Evolutionary conservation across 2,888 invertebrate species (phyloP), one percentile per base, ranked within the genome.

Genomic region (Ypsolopha scabrella): DNA sequence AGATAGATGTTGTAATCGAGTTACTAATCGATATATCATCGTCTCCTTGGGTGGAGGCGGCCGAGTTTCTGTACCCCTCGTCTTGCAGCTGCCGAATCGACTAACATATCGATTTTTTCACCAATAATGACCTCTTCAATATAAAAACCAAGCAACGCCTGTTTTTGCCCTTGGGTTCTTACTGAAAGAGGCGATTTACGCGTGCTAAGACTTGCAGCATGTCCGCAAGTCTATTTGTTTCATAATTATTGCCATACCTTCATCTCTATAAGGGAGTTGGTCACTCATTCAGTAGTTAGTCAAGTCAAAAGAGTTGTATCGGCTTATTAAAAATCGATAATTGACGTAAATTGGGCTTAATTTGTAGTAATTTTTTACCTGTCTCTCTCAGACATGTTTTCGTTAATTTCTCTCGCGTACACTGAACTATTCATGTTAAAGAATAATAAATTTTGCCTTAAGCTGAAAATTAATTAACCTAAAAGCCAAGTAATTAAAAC

Each of bases 271-370:
- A 13, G 7, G 10, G 7, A 43, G 11, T 43, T 24, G 24, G n/a
- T 9, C 13, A 14, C 36, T 11, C 11, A 41, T 11, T 51, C 50
- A 61, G 59, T 53, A 54, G 61, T 61, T 60, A 54, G 50, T 59
- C 58, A 52, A 57, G 59, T 43, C 51, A 55, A 44, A 52, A 58
- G 52, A 56, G 24, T 24, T 54, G 51, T 62, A 70, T 70, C 59
- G 62, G 50, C 58, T 58, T 63, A 68, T 69, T 70, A 66, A 61
- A 64, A 58, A 56, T 60, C 63, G 58, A 67, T 72, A 70, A 71
- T 67, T 68, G 67, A 65, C 64, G 59, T 64, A 63, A 69, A 68
- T 70, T 57, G 57, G 55, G 58, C 60, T 60, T 61, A 62, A 62
- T 61, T 63, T 57, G 54, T 55, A 51, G 45, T 48, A 50, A 51